Evolutionary conservation across 1,140 invertebrate species (phyloP).

Genomic region (Chironomus striatipennis): DNA sequence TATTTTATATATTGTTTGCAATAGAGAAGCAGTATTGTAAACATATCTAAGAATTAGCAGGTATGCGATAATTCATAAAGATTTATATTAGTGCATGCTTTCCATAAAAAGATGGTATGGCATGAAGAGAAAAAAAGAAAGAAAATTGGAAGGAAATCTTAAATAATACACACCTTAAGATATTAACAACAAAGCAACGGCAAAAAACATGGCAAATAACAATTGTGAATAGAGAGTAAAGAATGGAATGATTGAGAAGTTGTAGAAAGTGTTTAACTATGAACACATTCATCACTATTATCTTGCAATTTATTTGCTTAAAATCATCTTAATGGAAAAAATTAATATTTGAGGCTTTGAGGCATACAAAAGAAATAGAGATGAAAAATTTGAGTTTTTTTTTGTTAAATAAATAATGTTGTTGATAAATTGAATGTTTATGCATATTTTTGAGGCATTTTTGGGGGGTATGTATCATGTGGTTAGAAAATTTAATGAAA

Average conservation of each 20-base stretch:
- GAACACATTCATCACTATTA: not conserved
- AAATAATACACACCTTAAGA: not conserved
- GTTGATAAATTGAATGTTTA: too few species aligned
- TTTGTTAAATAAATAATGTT: too few species aligned
- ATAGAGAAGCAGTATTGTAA: not conserved
- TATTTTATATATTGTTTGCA: not conserved
- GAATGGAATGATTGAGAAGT: not conserved
- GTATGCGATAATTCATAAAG: conserved; percentile 21
- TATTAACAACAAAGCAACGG: not conserved
- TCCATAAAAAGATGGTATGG: not conserved
- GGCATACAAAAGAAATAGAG: too few species aligned
- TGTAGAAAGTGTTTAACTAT: conserved; percentile 1
- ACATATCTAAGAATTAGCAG: conserved; percentile 18
- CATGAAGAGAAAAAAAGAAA: not conserved
- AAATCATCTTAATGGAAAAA: too few species aligned
- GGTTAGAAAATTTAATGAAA: too few species aligned
- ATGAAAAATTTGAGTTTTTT: too few species aligned
- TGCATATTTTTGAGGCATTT: too few species aligned
- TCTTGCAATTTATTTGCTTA: not conserved
- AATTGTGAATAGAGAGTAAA: too few species aligned
- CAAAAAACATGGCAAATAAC: not conserved
- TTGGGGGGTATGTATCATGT: too few species aligned
- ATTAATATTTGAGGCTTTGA: too few species aligned
- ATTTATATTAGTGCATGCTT: conserved; percentile 11
- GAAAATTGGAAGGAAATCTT: conserved; percentile 5